Evolutionary conservation across 2,888 invertebrate genomes (phyloP).

Genomic region (Meiosimyza decipiens): DNA sequence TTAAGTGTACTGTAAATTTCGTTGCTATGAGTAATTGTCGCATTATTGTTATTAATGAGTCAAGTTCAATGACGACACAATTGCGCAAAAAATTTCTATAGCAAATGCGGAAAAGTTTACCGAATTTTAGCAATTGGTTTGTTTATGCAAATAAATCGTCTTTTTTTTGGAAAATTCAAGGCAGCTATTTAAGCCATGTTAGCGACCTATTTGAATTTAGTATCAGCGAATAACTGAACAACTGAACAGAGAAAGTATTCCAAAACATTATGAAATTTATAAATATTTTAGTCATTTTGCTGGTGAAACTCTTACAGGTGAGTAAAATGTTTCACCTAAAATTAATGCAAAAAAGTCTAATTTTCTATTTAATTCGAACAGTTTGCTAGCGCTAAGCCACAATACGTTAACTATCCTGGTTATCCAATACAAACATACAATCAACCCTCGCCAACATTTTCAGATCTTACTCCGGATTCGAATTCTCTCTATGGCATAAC

Average conservation of each 20-base stretch:
- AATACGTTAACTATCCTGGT: constrained; percentile 4
- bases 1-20: no score
- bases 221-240: background rate
- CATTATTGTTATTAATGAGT: constrained; percentile 20
- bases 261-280: background rate
- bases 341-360: background rate
- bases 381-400: background rate
- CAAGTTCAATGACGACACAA: constrained; percentile 39
- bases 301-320: constrained; percentile 5
- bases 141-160: background rate
- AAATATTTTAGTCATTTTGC: background rate
- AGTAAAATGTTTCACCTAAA: background rate
- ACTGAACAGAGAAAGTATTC: background rate
- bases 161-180: background rate
- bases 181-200: background rate
- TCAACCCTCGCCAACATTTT: constrained; percentile 39
- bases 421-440: constrained; percentile 9
- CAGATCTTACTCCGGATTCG: constrained; percentile 26
- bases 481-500: constrained; percentile 16
- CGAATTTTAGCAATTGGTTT: background rate
- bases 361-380: background rate
- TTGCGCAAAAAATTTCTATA: constrained; percentile 1
- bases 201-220: background rate
- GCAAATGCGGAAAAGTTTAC: background rate
- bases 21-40: no score